Conservation (phyloP, 2,888 invertebrate genomes). For the Anaspis maculata region DNA sequence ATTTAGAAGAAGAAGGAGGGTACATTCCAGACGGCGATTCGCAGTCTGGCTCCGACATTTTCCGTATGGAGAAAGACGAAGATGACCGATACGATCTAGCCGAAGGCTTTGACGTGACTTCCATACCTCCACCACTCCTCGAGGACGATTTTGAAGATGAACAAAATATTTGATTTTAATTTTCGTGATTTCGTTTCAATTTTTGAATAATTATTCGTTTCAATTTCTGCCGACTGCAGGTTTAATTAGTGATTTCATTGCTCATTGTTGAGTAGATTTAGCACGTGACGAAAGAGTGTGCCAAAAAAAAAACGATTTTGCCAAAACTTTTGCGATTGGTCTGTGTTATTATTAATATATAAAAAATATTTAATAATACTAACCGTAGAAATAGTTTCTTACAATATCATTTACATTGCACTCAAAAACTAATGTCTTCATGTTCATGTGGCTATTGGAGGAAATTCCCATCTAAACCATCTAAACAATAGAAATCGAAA, state of each 20-base stretch:
- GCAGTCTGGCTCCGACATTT: slow-evolving; percentile 44
- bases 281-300: slow-evolving; percentile 6
- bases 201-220: too few relatives aligned
- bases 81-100: slow-evolving; percentile 57
- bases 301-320: slow-evolving; percentile 8
- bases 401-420: not conserved
- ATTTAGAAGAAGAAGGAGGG: slow-evolving; percentile 48
- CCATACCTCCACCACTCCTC: slow-evolving; percentile 68
- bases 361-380: not conserved
- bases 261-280: not conserved
- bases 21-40: slow-evolving; percentile 56
- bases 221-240: slow-evolving; percentile 20
- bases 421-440: slow-evolving; percentile 4
- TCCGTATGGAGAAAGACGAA: slow-evolving; percentile 41
- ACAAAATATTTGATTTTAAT: slow-evolving; percentile 41
- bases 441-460: slow-evolving; percentile 8
- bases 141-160: slow-evolving; percentile 63
- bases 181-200: too few relatives aligned
- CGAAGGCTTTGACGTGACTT: slow-evolving; percentile 68
- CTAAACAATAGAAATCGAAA: not conserved
- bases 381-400: not conserved
- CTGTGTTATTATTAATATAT: slow-evolving; percentile 18
- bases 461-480: not conserved
- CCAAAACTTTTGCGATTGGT: slow-evolving; percentile 24
- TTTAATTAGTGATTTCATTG: slow-evolving; percentile 16